Evolutionary conservation across 2,113 vertebrate species (phyloP), one percentile per base, ranked within the genome.

Genomic region (Dromas ardeola): DNA sequence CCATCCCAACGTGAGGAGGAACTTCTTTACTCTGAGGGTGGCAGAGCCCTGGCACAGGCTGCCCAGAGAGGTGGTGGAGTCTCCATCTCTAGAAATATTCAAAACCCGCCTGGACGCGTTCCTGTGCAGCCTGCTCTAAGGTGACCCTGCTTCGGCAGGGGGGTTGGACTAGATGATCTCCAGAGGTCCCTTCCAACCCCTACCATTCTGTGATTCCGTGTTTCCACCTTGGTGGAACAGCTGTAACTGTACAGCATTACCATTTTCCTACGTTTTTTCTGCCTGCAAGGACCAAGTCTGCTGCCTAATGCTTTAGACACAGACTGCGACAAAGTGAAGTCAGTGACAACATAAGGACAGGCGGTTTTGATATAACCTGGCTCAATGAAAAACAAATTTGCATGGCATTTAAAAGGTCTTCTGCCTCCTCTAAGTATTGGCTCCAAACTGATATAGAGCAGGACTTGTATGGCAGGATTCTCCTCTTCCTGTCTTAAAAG

Each of bases 401-500:
- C 29, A 42, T 11, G 63, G 72, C 67, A 81, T 83, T 94, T 91
- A 90, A 83, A 85, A 92, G 56, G 43, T 81, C 69, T 89, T 94
- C 89, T 94, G 90, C 90, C 76, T 94, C 87, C 91, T 96, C 76
- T 56, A 81, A 93, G 59, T 56, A 87, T 50, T 69, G 59, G 40
- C 79, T 95, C 76, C 55, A 80, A 95, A 85, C 70, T 91, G 93
- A 97, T 90, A 93, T 12, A 96, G 93, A 96, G 85, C 96, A 96
- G 95, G 87, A 77, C 85, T 77, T 90, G 85, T 88, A 90, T 1
- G 85, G 90, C 96, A 96, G 87, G 85, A 97, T 92, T 96, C 62
- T 96, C 84, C 95, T 93, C 93, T 97, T 97, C 96, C 96, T 97
- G 96, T 94, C 95, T 96, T 96, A 94, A 97, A 97, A 97, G 85